phyloP scores from a whole-genome alignment of 2,888 invertebrate species.

The Mylabris sibirica region DNA sequence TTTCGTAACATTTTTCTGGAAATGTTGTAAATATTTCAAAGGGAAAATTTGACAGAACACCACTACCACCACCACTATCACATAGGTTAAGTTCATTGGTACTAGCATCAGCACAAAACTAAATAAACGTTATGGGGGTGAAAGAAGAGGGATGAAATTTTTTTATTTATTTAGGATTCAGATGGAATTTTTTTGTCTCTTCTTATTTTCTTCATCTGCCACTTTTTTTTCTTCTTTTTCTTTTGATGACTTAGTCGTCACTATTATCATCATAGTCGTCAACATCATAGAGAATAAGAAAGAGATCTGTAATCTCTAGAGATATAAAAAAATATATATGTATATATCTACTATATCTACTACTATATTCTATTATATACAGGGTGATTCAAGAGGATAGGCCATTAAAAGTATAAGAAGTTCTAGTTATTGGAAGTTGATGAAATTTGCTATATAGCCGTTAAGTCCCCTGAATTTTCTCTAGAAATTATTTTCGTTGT shows the following conservation, averaged over 20 bases:
- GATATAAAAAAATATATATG: not conserved
- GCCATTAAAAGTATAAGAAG: no score
- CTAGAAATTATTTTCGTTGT: no score
- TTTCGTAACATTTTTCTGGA: no score
- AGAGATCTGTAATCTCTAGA: not conserved
- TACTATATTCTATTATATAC: not conserved
- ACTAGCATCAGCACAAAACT: no score
- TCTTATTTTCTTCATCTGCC: not conserved
- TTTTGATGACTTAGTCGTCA: not conserved
- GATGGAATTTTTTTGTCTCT: conserved; percentile 2
- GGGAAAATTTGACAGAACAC: not conserved
- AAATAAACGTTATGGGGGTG: no score
- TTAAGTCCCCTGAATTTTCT: no score
- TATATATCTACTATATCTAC: not conserved
- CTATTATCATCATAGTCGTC: not conserved
- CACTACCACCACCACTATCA: not conserved
- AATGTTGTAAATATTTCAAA: conserved; percentile 8
- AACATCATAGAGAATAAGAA: not conserved
- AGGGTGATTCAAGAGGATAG: no score
- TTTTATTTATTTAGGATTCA: conserved; percentile 7
- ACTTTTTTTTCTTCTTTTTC: not conserved
- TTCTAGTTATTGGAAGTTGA: not conserved
- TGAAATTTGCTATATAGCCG: no score
- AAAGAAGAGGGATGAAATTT: not conserved
- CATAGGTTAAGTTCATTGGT: no score